phyloP scores from a whole-genome alignment of 1,140 invertebrate genomes.

The Pachypeltis micranthus region DNA sequence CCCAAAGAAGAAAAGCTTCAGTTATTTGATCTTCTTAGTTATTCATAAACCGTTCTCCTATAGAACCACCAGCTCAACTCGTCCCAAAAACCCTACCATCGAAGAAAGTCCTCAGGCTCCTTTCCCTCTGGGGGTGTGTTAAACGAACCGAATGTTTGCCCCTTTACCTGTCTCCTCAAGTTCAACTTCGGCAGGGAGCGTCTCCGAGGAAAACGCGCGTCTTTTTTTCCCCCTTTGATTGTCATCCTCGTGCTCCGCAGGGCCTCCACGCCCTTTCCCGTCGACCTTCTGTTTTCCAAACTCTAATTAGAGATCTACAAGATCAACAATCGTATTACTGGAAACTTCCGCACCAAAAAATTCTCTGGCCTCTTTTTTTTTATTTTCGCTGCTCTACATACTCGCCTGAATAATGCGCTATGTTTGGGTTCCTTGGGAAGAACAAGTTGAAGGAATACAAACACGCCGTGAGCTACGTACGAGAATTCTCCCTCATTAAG shows the following conservation, averaged over 20 bases:
- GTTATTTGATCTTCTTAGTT: constrained; percentile 3
- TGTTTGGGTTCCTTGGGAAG: too few species aligned
- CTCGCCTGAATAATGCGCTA: too few species aligned
- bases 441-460: too few species aligned
- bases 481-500: too few species aligned
- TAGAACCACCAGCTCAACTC: neutral
- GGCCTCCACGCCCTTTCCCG: neutral
- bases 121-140: neutral
- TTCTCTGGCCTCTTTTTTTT: too few species aligned
- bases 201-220: neutral
- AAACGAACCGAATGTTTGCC: constrained; percentile 8
- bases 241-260: neutral
- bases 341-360: too few species aligned
- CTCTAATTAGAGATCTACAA: neutral
- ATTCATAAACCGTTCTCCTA: constrained; percentile 7
- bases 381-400: too few species aligned
- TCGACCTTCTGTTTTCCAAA: neutral
- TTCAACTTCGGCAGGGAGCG: neutral
- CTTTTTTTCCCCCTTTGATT: neutral
- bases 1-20: neutral
- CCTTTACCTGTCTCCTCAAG: neutral
- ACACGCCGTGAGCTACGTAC: too few species aligned
- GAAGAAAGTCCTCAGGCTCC: neutral
- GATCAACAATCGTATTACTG: too few species aligned
- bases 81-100: neutral